Evolutionary conservation across 2,113 vertebrate species (phyloP).

Genomic region (Microcebus tavaratra): DNA sequence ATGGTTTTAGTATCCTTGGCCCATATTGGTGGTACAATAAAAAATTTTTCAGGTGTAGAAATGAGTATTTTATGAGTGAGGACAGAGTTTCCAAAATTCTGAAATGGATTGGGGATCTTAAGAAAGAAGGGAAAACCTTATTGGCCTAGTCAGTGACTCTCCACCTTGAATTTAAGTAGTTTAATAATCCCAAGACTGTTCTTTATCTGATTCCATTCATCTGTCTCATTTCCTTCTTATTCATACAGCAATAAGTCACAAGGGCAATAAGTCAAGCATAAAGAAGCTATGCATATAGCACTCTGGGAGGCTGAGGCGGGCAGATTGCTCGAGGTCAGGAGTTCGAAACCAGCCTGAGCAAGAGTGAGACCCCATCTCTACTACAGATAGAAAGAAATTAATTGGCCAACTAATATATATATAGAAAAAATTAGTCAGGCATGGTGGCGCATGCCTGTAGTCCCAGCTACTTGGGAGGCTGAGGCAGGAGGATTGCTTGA

Average conservation of each 20-base stretch:
- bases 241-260: neutral
- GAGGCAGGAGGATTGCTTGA: no score
- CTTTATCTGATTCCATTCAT: neutral
- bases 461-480: no score
- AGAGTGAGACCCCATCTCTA: no score
- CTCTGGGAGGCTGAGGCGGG: no score
- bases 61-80: neutral
- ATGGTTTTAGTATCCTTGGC: neutral
- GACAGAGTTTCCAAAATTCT: slow-evolving; percentile 45
- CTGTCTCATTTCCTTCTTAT: neutral
- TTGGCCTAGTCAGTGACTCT: neutral
- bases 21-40: neutral
- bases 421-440: no score
- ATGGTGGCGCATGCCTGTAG: no score
- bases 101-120: neutral
- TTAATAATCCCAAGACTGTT: neutral
- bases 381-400: no score
- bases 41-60: neutral
- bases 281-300: neutral
- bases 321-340: no score
- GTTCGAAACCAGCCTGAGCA: no score
- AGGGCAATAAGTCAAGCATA: neutral
- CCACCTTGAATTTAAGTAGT: neutral
- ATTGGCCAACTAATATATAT: no score
- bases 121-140: neutral